phyloP scores from a whole-genome alignment of 1,140 invertebrate species.

The Tetragonula clypearis region DNA sequence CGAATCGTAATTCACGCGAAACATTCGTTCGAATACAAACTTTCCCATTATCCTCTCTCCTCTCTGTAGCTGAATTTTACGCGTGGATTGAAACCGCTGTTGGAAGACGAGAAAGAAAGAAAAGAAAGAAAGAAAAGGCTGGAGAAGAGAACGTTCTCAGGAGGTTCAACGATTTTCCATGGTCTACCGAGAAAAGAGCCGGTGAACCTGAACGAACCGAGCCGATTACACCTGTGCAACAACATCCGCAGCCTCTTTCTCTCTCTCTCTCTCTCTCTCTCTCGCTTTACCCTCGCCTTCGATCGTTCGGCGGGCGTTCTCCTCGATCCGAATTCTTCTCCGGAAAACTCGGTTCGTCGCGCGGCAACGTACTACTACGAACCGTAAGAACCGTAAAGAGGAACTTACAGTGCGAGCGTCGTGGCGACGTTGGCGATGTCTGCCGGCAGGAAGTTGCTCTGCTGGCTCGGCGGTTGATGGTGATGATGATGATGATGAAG shows the following conservation, averaged over 20 bases:
- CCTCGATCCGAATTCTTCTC: too few relatives aligned
- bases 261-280: too few relatives aligned
- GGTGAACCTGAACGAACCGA: constrained; percentile 40
- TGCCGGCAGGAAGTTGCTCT: constrained; percentile 59
- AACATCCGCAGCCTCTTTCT: too few relatives aligned
- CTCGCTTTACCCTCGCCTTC: too few relatives aligned
- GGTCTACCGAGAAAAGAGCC: constrained; percentile 11
- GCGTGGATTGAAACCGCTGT: not conserved
- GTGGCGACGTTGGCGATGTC: constrained; percentile 60
- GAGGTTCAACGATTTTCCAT: constrained; percentile 28
- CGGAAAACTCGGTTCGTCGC: too few relatives aligned
- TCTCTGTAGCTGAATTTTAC: not conserved
- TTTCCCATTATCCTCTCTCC: constrained; percentile 4
- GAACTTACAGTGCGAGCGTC: constrained; percentile 69
- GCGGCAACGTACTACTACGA: too few relatives aligned
- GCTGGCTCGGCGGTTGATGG: constrained; percentile 66
- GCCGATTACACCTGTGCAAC: constrained; percentile 42
- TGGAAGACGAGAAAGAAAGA: too few relatives aligned
- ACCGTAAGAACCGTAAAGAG: not conserved
- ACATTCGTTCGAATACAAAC: constrained; percentile 36
- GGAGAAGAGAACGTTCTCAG: constrained; percentile 11
- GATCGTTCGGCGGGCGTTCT: too few relatives aligned
- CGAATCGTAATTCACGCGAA: constrained; percentile 30
- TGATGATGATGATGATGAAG: constrained; percentile 58
- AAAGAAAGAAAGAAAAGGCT: not conserved